Evolutionary conservation across 2,797 vertebrate genomes (phyloP).

Genomic region (Macrochelys suwanniensis): DNA sequence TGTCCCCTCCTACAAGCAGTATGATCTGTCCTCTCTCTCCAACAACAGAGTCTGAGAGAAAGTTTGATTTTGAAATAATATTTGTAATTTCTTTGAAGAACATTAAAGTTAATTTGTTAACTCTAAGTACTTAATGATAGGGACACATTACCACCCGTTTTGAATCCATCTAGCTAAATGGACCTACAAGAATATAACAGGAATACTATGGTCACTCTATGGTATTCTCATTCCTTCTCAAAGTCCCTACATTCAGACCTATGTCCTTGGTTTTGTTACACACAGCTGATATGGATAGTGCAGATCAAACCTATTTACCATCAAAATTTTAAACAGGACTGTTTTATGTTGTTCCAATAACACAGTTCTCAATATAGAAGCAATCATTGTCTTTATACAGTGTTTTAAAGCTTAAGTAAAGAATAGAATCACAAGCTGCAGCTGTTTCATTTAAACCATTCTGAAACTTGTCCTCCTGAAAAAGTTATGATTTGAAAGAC

Average conservation of each 20-base stretch:
- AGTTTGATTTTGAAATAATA: background rate
- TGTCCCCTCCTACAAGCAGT: background rate
- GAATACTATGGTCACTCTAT: background rate
- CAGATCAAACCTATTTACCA: background rate
- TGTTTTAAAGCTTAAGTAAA: slow-evolving; percentile 37
- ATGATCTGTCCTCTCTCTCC: background rate
- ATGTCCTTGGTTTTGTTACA: background rate
- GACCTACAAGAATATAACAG: background rate
- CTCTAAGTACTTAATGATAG: background rate
- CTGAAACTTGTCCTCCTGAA: slow-evolving; percentile 63
- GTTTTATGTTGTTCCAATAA: slow-evolving; percentile 9
- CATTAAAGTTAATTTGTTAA: background rate
- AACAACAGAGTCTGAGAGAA: background rate
- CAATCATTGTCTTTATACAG: background rate
- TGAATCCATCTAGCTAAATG: background rate
- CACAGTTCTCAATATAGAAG: background rate
- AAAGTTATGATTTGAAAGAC: slow-evolving; percentile 70
- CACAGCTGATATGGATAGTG: accelerated
- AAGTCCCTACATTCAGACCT: background rate
- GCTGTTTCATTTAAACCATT: slow-evolving; percentile 58
- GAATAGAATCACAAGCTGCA: slow-evolving; percentile 50
- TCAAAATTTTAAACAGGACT: background rate
- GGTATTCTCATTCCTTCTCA: background rate
- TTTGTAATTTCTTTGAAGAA: background rate
- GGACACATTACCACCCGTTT: background rate